Evolutionary conservation across 2,113 vertebrate genomes (phyloP).

Genomic region (Rhombomys opimus): DNA sequence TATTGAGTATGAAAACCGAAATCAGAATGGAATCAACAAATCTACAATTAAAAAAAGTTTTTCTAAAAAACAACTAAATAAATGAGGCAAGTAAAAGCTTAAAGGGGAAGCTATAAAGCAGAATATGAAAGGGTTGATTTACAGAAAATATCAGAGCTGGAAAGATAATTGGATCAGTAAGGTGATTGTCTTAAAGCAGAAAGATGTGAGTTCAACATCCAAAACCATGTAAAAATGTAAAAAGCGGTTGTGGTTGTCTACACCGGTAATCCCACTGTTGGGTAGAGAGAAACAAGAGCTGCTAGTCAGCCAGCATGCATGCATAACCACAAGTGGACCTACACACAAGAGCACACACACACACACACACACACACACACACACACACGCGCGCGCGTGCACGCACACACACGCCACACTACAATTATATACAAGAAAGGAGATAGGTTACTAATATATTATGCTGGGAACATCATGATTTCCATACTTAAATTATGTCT

Average conservation of each 20-base stretch:
- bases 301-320: not conserved
- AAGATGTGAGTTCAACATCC: not conserved
- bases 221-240: not conserved
- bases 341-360: not conserved
- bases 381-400: not conserved
- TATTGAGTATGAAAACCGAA: not conserved
- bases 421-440: not conserved
- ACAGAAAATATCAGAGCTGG: not conserved
- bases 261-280: not conserved
- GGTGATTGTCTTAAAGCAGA: not conserved
- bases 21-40: not conserved
- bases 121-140: not conserved
- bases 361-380: not conserved
- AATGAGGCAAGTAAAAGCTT: not conserved
- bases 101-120: not conserved
- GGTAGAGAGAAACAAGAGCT: not conserved
- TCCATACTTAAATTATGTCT: not conserved
- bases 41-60: not conserved
- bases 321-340: not conserved
- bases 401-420: not conserved
- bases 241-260: not conserved
- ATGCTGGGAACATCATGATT: too few species aligned
- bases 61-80: not conserved
- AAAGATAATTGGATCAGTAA: not conserved
- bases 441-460: not conserved